Conservation (phyloP, 2,797 vertebrate genomes). For the Leuciscus waleckii region DNA sequence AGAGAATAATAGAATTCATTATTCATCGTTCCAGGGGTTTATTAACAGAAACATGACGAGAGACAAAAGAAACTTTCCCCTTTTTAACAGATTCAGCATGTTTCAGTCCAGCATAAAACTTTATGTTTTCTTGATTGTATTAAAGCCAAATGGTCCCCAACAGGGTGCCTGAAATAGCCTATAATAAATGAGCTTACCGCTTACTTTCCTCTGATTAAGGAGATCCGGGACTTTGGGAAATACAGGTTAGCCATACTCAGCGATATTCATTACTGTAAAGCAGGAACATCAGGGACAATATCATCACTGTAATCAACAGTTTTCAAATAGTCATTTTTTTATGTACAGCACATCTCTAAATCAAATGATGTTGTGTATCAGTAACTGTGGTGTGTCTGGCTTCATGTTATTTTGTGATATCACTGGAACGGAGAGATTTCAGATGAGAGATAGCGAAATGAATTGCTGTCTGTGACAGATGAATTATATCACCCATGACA, state of each 20-base stretch:
- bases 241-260: conserved; percentile 26
- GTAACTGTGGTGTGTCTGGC: neutral
- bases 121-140: conserved; percentile 2
- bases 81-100: conserved; percentile 23
- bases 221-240: conserved; percentile 24
- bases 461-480: neutral
- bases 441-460: neutral
- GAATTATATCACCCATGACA: neutral
- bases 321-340: neutral
- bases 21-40: conserved; percentile 34
- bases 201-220: conserved; percentile 27
- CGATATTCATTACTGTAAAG: conserved; percentile 2
- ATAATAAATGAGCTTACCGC: neutral
- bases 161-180: conserved; percentile 23
- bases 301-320: neutral
- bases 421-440: neutral
- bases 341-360: neutral
- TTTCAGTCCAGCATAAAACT: neutral
- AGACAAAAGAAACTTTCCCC: neutral
- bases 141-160: conserved; percentile 26
- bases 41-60: neutral
- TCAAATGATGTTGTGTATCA: neutral
- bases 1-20: conserved; percentile 35
- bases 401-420: neutral
- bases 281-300: neutral